Base-by-base conservation (phyloP, 2,888 invertebrate species). In the Chymomyza caudatula region DNA sequence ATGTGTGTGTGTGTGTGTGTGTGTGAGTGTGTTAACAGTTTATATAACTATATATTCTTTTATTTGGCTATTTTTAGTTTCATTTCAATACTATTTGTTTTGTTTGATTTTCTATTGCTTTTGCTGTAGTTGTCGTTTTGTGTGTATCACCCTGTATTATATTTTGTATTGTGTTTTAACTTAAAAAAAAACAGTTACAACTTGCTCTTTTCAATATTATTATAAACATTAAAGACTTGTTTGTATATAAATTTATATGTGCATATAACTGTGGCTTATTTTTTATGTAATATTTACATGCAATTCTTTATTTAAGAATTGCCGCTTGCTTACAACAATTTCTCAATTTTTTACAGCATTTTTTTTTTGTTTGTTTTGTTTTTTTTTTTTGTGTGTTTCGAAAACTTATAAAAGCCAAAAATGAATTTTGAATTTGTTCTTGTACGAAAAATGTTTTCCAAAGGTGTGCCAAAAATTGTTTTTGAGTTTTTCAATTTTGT, bases 381-480 rank as follows among this genome's bases (percentile, higher is more conserved):
- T 53, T 13, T 56, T 58, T 43, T 25, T 52, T 20, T 42, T 69
- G 25, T 20, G 17, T 42, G 63, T 63, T 23, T 67, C 63, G 63
- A 70, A 78, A 80, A 78, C 29, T 73, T 61, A 80, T 77, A 80
- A 73, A 63, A 76, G 84, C 87, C 87, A 85, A 88, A 81, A 85
- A 67, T 77, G 70, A 88, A 88, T 88, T 88, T 88, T 80, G 87
- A 88, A 88, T 88, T 88, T 78, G 60, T 49, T 56, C 54, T 56
- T 57, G 43, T 60, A 23, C 20, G 81, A 88, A 88, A 88, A 88
- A 88, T 78, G 85, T 87, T 88, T 88, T 88, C 84, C 80, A 87
- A 88, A 87, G 84, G 88, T 85, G 87, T 87, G 88, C 88, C 88
- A 79, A 88, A 87, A 86, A 71, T 72, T 64, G 69, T 65, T 83